Evolutionary conservation across 2,797 vertebrate species (phyloP).

Genomic region (Sebastes cheni): DNA sequence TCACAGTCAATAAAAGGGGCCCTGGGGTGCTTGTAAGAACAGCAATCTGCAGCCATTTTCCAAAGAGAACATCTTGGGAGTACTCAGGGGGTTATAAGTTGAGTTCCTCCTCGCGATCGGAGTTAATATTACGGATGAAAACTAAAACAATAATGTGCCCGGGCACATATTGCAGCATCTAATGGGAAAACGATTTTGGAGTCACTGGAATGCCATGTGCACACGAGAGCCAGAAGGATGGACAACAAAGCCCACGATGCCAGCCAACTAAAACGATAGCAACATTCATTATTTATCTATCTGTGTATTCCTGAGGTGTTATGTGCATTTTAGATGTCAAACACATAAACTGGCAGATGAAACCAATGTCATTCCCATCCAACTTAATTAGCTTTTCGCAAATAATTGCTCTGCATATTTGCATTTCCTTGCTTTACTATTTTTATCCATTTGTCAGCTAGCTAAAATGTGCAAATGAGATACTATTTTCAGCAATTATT

Average conservation of each 20-base stretch:
- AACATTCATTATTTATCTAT: conserved; percentile 53
- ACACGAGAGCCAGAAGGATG: conserved; percentile 44
- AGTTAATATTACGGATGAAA: conserved; percentile 58
- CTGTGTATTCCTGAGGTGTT: conserved; percentile 48
- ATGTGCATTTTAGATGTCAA: conserved; percentile 48
- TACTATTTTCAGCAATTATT: conserved; percentile 64
- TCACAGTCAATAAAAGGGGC: conserved; percentile 75
- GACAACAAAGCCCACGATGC: conserved; percentile 42
- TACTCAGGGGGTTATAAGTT: conserved; percentile 44
- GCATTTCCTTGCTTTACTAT: conserved; percentile 51
- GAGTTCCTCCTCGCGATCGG: conserved; percentile 44
- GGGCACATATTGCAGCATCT: conserved; percentile 45
- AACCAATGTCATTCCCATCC: conserved; percentile 42
- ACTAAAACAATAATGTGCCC: conserved; percentile 44
- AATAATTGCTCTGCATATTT: conserved; percentile 54
- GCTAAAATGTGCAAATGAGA: conserved; percentile 73
- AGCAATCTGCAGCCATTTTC: conserved; percentile 72
- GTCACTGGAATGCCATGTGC: conserved; percentile 35
- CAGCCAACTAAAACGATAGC: conserved; percentile 31
- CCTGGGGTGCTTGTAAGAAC: conserved; percentile 73
- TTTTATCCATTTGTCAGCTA: conserved; percentile 60
- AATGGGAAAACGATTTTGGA: conserved; percentile 49
- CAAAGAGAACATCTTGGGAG: conserved; percentile 62
- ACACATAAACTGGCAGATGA: conserved; percentile 49
- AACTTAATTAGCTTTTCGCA: conserved; percentile 66